These are phyloP conservation scores for Glossosoma conforme DNA, from an alignment of 1,140 invertebrate species.

Conservation along the genomic window DNA sequence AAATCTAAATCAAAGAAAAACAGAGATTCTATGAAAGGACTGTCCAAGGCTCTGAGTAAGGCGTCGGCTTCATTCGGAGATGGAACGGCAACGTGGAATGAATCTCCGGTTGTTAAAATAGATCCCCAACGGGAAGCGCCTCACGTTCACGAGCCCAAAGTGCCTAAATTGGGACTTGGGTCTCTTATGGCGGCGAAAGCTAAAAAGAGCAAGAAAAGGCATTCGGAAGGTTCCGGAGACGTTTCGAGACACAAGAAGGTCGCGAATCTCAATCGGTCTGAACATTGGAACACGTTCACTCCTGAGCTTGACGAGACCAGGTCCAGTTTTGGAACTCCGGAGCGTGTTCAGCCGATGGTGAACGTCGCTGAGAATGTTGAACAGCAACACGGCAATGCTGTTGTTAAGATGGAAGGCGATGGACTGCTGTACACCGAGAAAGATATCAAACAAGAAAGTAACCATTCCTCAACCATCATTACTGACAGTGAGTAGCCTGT, in stretches of 20 bases:
- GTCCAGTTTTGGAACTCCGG: slow-evolving; percentile 24
- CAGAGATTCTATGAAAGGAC: no score
- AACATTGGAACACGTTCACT: slow-evolving; percentile 13
- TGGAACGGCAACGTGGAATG: no score
- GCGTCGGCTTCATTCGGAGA: no score
- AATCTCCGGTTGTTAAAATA: no score
- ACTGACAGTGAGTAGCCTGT: background rate
- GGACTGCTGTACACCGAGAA: background rate
- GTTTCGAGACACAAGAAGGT: slow-evolving; percentile 8
- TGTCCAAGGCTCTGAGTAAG: no score
- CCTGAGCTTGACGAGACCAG: slow-evolving; percentile 23
- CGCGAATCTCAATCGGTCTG: background rate
- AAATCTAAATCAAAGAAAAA: no score
- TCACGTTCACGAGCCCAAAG: no score
- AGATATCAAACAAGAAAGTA: background rate
- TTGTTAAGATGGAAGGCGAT: background rate
- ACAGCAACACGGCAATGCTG: background rate
- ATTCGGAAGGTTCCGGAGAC: background rate
- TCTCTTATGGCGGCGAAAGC: no score
- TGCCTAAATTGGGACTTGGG: no score
- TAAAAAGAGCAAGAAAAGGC: slow-evolving; percentile 14
- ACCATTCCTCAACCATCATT: background rate
- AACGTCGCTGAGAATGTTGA: no score
- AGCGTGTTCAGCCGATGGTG: slow-evolving; percentile 7
- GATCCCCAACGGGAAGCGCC: no score